phyloP scores from a whole-genome alignment of 2,113 vertebrate genomes.

The Embiotoca jacksoni region DNA sequence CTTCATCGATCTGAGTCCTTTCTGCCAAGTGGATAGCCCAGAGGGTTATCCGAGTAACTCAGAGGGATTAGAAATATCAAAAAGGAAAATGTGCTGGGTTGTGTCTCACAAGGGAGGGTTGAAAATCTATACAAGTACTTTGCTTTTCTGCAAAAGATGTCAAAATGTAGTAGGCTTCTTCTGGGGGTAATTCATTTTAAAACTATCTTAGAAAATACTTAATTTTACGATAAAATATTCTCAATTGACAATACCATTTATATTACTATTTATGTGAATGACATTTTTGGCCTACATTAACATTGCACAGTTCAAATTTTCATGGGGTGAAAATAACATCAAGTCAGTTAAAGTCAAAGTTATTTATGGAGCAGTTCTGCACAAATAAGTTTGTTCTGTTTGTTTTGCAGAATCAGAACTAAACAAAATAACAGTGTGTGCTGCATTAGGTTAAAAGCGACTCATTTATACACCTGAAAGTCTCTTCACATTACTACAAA shows the following conservation, averaged over 20 bases:
- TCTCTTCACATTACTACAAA: slow-evolving; percentile 1
- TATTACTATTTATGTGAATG: neutral
- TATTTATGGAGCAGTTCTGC: slow-evolving; percentile 28
- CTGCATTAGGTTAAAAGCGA: neutral
- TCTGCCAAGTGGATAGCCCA: neutral
- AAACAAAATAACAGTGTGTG: slow-evolving; percentile 24
- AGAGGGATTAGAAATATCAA: slow-evolving; percentile 36
- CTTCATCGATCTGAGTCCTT: neutral
- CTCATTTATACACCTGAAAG: slow-evolving; percentile 11
- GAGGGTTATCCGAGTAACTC: slow-evolving; percentile 8
- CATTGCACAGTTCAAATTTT: neutral
- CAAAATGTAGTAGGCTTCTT: neutral
- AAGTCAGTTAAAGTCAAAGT: slow-evolving; percentile 18
- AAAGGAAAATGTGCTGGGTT: slow-evolving; percentile 23
- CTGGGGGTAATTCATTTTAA: neutral
- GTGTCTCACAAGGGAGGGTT: slow-evolving; percentile 1
- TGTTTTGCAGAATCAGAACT: slow-evolving; percentile 16
- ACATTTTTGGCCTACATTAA: neutral
- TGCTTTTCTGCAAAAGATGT: slow-evolving; percentile 3
- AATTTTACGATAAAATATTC: neutral
- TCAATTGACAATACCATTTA: neutral
- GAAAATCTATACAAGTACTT: slow-evolving; percentile 27
- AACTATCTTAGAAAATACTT: neutral
- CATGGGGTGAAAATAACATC: neutral
- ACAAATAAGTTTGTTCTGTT: slow-evolving; percentile 25